Conservation (phyloP, 1,140 invertebrate genomes). For the Drosophila nigrodunni region DNA sequence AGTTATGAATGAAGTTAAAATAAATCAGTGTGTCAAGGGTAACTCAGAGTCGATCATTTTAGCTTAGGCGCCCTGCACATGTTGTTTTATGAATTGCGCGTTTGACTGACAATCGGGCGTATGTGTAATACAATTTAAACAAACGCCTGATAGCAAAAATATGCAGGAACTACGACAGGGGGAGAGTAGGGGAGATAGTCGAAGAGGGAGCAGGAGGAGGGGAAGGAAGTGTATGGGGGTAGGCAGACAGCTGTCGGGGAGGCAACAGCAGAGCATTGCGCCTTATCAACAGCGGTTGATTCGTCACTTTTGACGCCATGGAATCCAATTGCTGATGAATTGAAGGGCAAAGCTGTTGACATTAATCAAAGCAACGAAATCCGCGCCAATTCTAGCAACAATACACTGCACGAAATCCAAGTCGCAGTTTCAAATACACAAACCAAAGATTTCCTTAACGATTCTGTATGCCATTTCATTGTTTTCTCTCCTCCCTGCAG, state of each 20-base stretch:
- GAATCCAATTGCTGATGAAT: slow-evolving; percentile 24
- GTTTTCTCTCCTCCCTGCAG: slow-evolving; percentile 67
- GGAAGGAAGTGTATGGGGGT: no score
- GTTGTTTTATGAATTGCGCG: slow-evolving; percentile 24
- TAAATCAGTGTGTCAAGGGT: background rate
- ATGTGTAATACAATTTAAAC: slow-evolving; percentile 9
- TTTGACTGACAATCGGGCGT: slow-evolving; percentile 48
- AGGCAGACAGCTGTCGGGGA: slow-evolving; percentile 14
- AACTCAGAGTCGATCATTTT: slow-evolving; percentile 27
- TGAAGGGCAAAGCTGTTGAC: slow-evolving; percentile 32
- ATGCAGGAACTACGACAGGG: background rate
- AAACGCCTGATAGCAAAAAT: background rate
- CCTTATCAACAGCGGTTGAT: slow-evolving; percentile 20
- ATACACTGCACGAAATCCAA: slow-evolving; percentile 11
- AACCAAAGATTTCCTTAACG: no score
- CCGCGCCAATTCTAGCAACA: slow-evolving; percentile 3
- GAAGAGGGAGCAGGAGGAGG: background rate
- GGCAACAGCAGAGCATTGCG: slow-evolving; percentile 8
- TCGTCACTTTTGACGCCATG: slow-evolving; percentile 48
- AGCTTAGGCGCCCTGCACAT: background rate
- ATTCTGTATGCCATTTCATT: no score
- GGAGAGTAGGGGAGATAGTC: background rate
- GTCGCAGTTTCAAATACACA: no score
- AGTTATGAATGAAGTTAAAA: background rate
- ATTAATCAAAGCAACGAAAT: background rate